These are phyloP conservation scores for Sminthurinus aureus DNA, from an alignment of 2,888 invertebrate genomes.

Conservation along the genomic window DNA sequence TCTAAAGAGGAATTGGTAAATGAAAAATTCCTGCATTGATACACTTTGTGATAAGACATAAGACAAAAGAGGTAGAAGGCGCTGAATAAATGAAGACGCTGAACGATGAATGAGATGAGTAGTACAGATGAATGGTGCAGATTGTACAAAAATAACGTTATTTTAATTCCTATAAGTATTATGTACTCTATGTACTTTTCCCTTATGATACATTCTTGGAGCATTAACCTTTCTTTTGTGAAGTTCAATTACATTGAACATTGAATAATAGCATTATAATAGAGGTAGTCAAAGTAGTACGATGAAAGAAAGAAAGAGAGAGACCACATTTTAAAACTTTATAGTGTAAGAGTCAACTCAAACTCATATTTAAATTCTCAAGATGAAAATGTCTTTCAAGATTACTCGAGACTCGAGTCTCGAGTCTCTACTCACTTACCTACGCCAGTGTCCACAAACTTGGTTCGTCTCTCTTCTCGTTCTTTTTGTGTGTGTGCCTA, in stretches of 20 bases:
- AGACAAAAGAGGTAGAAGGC: neutral
- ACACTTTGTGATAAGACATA: too few relatives aligned
- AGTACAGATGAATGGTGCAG: neutral
- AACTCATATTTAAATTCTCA: neutral
- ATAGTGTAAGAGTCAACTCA: neutral
- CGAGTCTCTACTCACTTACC: neutral
- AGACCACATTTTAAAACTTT: neutral
- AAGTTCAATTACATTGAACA: slow-evolving; percentile 14
- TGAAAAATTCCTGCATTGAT: too few relatives aligned
- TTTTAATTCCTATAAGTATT: neutral
- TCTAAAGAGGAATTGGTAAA: too few relatives aligned
- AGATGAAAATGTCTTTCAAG: neutral
- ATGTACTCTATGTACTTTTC: too few relatives aligned
- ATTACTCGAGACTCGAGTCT: too few relatives aligned
- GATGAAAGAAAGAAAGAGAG: neutral
- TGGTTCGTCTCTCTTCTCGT: neutral
- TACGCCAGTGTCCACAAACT: neutral
- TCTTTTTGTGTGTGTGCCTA: neutral
- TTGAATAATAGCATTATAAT: neutral
- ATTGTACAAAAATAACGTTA: neutral
- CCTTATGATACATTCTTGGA: neutral
- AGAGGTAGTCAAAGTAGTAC: neutral
- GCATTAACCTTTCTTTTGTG: slow-evolving; percentile 13
- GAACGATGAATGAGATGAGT: neutral
- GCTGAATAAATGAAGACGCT: too few relatives aligned